A percentile compares a stretch with the other conserved stretches of the same genome.
phyloP scores from a whole-genome alignment of 2,888 invertebrate species.

The Athetis lepigone region DNA sequence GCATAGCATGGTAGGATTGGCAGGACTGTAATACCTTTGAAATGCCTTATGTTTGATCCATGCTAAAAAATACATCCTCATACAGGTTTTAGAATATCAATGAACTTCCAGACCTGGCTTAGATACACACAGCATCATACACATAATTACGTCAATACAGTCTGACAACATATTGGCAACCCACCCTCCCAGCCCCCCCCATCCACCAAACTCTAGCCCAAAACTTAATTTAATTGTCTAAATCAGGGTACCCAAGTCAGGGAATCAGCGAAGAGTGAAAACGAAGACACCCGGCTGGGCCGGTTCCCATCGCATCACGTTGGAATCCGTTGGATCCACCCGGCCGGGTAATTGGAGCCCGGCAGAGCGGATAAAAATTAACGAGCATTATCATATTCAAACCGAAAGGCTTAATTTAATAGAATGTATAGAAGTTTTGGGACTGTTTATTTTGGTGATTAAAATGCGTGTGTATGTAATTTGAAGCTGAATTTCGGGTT shows the following conservation, averaged over 20 bases:
- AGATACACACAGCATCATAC: neutral
- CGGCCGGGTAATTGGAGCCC: constrained; percentile 77
- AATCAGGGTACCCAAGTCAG: constrained; percentile 65
- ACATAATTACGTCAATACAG: neutral
- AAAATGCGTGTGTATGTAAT: constrained; percentile 36
- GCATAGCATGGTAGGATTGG: neutral
- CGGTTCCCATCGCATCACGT: constrained; percentile 69
- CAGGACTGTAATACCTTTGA: neutral
- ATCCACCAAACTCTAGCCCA: constrained; percentile 46
- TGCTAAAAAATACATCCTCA: neutral
- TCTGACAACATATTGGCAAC: constrained; percentile 35
- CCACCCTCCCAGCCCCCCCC: neutral
- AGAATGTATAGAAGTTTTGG: constrained; percentile 57
- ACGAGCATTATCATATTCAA: constrained; percentile 75
- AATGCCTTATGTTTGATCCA: neutral
- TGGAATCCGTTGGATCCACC: constrained; percentile 63
- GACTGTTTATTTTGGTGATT: constrained; percentile 59
- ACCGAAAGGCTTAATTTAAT: constrained; percentile 67
- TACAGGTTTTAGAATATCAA: neutral
- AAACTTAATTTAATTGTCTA: constrained; percentile 65
- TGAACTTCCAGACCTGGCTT: neutral
- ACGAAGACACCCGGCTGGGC: constrained; percentile 68
- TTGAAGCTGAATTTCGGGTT: constrained; percentile 17
- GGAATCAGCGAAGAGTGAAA: constrained; percentile 64
- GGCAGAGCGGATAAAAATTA: constrained; percentile 80